Evolutionary conservation across 2,797 vertebrate genomes (phyloP).

Genomic region (Trachops cirrhosus): DNA sequence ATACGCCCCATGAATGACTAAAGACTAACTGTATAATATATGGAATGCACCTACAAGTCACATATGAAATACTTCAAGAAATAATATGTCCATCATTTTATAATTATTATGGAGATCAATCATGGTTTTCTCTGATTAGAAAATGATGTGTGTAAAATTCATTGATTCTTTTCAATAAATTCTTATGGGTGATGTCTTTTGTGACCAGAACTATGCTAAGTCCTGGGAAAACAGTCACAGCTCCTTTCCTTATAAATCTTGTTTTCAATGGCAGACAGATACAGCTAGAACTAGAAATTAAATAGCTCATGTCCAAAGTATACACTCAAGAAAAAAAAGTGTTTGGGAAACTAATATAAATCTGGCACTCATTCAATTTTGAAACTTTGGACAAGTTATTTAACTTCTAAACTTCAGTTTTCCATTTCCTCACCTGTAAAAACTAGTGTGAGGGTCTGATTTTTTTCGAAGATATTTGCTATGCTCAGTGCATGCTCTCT

Average conservation of each 20-base stretch:
- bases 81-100: not conserved
- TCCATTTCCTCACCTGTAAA: not conserved
- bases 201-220: not conserved
- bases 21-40: not conserved
- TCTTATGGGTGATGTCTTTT: not conserved
- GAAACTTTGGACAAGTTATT: not conserved
- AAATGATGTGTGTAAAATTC: constrained; percentile 2
- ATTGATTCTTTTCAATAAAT: not conserved
- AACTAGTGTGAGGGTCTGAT: not conserved
- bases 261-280: not conserved
- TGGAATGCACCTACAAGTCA: not conserved
- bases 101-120: not conserved
- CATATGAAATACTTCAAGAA: not conserved
- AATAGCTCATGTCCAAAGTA: not conserved
- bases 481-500: not conserved
- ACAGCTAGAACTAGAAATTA: not conserved
- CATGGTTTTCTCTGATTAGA: not conserved
- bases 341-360: not conserved
- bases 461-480: not conserved
- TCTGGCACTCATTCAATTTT: not conserved
- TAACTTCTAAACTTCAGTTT: not conserved
- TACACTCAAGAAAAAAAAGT: not conserved
- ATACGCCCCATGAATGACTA: not conserved
- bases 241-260: not conserved
- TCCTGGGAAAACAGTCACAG: not conserved